Percentiles rank a stretch among this genome's conserved stretches.
phyloP scores from a whole-genome alignment of 2,797 vertebrate species.

The Alfaro cultratus region DNA sequence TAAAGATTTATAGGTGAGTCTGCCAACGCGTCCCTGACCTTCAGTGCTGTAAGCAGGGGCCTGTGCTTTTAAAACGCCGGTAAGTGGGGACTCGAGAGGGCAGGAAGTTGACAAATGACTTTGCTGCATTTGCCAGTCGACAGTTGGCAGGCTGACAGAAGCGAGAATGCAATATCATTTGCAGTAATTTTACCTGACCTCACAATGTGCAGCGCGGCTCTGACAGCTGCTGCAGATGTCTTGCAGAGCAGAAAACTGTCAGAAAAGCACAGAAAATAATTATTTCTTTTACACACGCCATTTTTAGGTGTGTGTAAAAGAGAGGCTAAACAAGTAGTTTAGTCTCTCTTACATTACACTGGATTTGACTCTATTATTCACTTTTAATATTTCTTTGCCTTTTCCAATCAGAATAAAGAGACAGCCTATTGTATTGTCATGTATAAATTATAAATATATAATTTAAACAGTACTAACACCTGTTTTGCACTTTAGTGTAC shows the following conservation, averaged over 20 bases:
- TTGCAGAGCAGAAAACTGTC: constrained; percentile 32
- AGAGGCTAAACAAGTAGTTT: neutral
- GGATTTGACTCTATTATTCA: neutral
- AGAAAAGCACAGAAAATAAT: constrained; percentile 7
- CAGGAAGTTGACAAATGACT: constrained; percentile 54
- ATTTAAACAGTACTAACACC: neutral
- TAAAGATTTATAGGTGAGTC: constrained; percentile 64
- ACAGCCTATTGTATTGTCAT: neutral
- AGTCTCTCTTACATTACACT: neutral
- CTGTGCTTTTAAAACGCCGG: constrained; percentile 25
- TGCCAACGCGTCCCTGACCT: constrained; percentile 60
- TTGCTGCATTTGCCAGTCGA: constrained; percentile 49
- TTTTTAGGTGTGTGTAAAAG: neutral
- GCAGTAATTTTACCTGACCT: constrained; percentile 64
- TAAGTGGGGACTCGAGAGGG: neutral
- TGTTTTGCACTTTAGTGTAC: neutral
- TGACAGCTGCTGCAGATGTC: constrained; percentile 58
- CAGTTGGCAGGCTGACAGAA: constrained; percentile 64
- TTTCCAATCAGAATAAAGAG: neutral
- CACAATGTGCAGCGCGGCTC: constrained; percentile 49
- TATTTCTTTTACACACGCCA: constrained; percentile 6
- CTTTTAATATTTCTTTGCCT: neutral
- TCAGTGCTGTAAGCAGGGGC: constrained; percentile 21
- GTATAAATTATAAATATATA: neutral
- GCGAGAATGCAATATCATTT: constrained; percentile 61